Base-by-base conservation (phyloP, 2,888 invertebrate genomes). In the Scrobipalpa atriplicella region DNA sequence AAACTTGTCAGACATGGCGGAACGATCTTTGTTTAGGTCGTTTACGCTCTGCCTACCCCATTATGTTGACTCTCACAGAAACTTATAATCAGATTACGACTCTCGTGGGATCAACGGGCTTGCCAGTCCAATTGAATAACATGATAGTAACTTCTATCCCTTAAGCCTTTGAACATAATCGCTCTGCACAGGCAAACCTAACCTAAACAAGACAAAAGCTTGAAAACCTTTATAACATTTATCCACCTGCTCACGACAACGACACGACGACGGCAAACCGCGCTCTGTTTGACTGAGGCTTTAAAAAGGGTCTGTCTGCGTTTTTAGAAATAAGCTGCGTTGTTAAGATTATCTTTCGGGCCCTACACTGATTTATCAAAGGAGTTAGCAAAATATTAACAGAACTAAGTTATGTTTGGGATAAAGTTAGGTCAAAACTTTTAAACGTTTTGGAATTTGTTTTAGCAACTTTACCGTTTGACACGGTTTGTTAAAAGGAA, bases 31-130 rank as follows among this genome's bases (percentile, higher is more conserved):
- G 41, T 41, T 41, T n/a, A n/a, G n/a, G n/a, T n/a, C n/a, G n/a
- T n/a, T n/a, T n/a, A n/a, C n/a, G n/a, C n/a, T n/a, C n/a, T n/a
- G n/a, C n/a, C n/a, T n/a, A n/a, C n/a, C n/a, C n/a, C n/a, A n/a
- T n/a, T n/a, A n/a, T 6, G n/a, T 47, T 47, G 6, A n/a, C 47
- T 16, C 5, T 43, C 43, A 1, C 16, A 43, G 47, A n/a, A 47
- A 47, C 47, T 47, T 47, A 16, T 47, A 47, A 47, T 47, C 47
- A 47, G 47, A 47, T 47, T n/a, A 47, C 11, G 43, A n/a, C 47
- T 47, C 47, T 16, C 47, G 0, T 5, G 47, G 47, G n/a, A n/a
- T 16, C 47, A 47, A 16, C 47, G 47, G 47, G n/a, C 47, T 47
- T 47, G 47, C 47, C n/a, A 16, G 29, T 47, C 16, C 47, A 47